These are phyloP conservation scores for Pyrrhosoma nymphula DNA, from an alignment of 2,888 invertebrate genomes.

Conservation along the genomic window DNA sequence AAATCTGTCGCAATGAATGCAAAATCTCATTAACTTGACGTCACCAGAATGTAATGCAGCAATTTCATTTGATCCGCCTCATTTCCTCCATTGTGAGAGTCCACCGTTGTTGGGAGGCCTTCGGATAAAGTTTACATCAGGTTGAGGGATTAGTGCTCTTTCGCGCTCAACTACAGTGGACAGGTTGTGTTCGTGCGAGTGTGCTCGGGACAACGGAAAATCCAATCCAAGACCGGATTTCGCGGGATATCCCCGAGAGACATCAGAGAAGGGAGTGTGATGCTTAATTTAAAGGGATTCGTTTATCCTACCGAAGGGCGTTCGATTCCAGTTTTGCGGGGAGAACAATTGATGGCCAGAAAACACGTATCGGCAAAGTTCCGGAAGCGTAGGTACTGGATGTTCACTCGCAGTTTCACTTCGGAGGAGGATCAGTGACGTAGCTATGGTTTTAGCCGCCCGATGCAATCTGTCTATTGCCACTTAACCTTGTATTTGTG, in stretches of 20 bases:
- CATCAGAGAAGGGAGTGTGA: no score
- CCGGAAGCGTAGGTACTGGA: no score
- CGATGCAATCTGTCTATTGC: no score
- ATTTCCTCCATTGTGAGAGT: neutral
- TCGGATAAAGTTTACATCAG: neutral
- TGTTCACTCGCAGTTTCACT: neutral
- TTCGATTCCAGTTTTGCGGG: neutral
- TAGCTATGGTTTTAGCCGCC: no score
- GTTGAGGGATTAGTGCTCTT: neutral
- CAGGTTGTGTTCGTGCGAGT: no score
- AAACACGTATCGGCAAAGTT: neutral
- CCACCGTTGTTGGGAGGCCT: neutral
- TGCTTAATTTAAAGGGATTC: neutral
- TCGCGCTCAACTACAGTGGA: neutral
- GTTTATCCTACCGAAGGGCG: neutral
- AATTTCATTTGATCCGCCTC: neutral
- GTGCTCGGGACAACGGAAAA: neutral
- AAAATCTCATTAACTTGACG: no score
- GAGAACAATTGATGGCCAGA: neutral
- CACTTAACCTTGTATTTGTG: no score
- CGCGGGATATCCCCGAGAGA: neutral
- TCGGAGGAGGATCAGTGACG: neutral
- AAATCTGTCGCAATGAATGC: no score
- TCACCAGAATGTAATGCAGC: no score
- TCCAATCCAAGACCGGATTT: no score